Base-by-base conservation (phyloP, 2,888 invertebrate genomes). In the Chelonus formosanus region DNA sequence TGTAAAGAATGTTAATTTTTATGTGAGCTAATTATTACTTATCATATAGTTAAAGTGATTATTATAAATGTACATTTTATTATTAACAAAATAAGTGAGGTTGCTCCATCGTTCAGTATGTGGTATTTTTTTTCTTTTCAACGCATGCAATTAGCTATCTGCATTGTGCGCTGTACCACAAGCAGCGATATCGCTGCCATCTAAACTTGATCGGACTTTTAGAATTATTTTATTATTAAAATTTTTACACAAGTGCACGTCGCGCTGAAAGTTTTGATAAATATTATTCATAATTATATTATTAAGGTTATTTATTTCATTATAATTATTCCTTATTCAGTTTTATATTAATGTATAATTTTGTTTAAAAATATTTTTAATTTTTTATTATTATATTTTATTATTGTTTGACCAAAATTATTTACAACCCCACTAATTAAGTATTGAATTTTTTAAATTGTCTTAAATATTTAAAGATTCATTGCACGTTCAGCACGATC, bases 91-190 rank as follows among this genome's bases (percentile, higher is more conserved):
- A 20, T 20, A 2, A 20, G 76, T 77, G 74, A 72, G 71, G 64
- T 77, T 74, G 76, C 70, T 74, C 74, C 74, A 72, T 79, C 75
- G 72, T 78, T 74, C 75, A 61, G 61, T 56, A 34, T 63, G 54
- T 43, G 44, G 45, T 67, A 74, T 57, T 70, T 73, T 61, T 20
- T 60, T 72, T 75, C 74, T 60, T 61, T 74, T 71, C 78, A 70
- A 70, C 75, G 83, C 83, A 84, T 82, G 83, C 70, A 68, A 79
- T 68, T 70, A 73, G 70, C 63, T 69, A 71, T 68, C 62, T 70
- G 72, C 72, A 71, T 73, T 62, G 52, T 66, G 66, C 57, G 66
- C 66, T 62, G 56, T 61, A 50, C 40, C 47, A 54, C 47, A 54
- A 45, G 61, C 57, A 52, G 50, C 36, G 52, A 56, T 34, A 61